Evolutionary conservation across 2,113 vertebrate species (phyloP).

Genomic region (Mesocricetus auratus): DNA sequence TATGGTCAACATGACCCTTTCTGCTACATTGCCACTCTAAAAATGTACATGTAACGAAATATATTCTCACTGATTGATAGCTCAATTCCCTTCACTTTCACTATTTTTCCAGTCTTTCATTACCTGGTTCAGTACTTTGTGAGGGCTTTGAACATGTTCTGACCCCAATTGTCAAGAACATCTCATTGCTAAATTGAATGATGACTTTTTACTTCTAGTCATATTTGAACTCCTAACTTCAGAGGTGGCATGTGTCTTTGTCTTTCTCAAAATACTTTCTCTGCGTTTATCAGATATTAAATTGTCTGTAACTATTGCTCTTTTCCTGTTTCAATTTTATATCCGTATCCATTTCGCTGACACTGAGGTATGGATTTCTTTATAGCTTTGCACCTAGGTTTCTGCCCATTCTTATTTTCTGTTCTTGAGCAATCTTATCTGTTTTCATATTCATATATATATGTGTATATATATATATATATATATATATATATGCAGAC

Average conservation of each 20-base stretch:
- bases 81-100: neutral
- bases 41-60: neutral
- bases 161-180: neutral
- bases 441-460: neutral
- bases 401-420: neutral
- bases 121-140: neutral
- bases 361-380: neutral
- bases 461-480: neutral
- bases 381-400: neutral
- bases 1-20: neutral
- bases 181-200: neutral
- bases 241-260: neutral
- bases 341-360: neutral
- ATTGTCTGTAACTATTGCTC: neutral
- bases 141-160: neutral
- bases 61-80: neutral
- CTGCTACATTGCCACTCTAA: neutral
- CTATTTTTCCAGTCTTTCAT: neutral
- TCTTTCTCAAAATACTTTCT: neutral
- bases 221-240: neutral
- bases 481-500: neutral
- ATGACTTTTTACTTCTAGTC: neutral
- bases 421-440: neutral
- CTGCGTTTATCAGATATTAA: neutral
- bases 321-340: neutral